Evolutionary conservation across 2,797 vertebrate genomes (phyloP).

Genomic region (Fratercula arctica): DNA sequence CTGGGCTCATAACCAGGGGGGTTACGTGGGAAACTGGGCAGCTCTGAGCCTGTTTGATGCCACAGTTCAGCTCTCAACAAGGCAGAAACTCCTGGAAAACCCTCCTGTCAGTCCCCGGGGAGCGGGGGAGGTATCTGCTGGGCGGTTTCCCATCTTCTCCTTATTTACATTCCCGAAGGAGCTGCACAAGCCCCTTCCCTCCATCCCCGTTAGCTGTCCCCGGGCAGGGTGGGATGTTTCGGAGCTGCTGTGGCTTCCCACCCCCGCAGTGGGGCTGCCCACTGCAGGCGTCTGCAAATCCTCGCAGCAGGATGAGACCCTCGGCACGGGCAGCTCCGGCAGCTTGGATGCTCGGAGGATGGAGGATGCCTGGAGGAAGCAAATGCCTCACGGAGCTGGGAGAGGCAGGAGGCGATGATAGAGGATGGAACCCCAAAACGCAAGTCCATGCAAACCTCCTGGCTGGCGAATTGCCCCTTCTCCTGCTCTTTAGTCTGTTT

Average conservation of each 20-base stretch:
- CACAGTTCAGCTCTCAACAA: not conserved
- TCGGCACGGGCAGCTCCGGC: accelerated
- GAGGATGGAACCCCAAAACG: not conserved
- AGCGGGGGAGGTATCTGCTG: not conserved
- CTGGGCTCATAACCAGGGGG: no score
- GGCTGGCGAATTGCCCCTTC: accelerated
- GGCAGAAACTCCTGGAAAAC: not conserved
- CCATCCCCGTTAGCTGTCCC: not conserved
- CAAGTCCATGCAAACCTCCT: not conserved
- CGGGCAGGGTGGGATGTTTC: not conserved
- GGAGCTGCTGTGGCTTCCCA: no score
- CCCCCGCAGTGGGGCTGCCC: no score
- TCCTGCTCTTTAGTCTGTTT: not conserved
- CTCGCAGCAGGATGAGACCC: not conserved
- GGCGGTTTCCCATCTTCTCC: not conserved
- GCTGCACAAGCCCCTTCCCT: not conserved
- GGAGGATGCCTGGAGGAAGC: not conserved
- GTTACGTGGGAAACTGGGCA: no score
- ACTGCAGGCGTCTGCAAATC: accelerated
- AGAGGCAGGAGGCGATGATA: not conserved
- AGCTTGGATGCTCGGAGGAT: not conserved
- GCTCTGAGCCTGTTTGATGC: not conserved
- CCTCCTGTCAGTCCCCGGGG: not conserved
- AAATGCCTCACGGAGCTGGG: not conserved
- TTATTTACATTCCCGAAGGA: not conserved